Conservation (phyloP, 2,113 vertebrate genomes). For the Cardinalis cardinalis region DNA sequence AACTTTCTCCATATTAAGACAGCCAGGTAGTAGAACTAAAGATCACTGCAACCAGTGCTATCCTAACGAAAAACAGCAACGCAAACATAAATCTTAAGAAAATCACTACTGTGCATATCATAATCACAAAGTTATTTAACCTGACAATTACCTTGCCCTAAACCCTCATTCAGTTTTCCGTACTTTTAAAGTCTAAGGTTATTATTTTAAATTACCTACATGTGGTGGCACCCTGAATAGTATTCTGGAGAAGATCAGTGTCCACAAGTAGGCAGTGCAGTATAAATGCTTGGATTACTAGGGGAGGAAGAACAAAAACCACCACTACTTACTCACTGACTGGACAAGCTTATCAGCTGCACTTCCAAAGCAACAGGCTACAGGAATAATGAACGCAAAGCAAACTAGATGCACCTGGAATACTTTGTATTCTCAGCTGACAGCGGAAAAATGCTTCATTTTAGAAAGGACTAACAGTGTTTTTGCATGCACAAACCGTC, state of each 20-base stretch:
- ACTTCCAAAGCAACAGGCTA: not conserved
- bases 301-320: not conserved
- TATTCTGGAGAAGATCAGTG: not conserved
- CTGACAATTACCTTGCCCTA: not conserved
- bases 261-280: not conserved
- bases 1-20: not conserved
- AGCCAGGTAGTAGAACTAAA: not conserved
- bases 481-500: not conserved
- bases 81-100: not conserved
- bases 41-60: not conserved
- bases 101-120: not conserved
- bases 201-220: not conserved
- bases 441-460: not conserved
- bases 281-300: not conserved
- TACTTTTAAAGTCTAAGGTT: not conserved
- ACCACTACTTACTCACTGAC: not conserved
- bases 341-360: not conserved
- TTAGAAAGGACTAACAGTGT: not conserved
- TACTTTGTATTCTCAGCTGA: not conserved
- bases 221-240: not conserved
- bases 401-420: not conserved
- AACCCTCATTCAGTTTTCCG: not conserved
- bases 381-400: not conserved
- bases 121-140: not conserved
- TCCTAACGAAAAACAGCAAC: not conserved